A percentile compares a stretch with the other conserved stretches of the same genome.
phyloP scores from a whole-genome alignment of 1,140 invertebrate species.

The Lasioglossum albipes region DNA sequence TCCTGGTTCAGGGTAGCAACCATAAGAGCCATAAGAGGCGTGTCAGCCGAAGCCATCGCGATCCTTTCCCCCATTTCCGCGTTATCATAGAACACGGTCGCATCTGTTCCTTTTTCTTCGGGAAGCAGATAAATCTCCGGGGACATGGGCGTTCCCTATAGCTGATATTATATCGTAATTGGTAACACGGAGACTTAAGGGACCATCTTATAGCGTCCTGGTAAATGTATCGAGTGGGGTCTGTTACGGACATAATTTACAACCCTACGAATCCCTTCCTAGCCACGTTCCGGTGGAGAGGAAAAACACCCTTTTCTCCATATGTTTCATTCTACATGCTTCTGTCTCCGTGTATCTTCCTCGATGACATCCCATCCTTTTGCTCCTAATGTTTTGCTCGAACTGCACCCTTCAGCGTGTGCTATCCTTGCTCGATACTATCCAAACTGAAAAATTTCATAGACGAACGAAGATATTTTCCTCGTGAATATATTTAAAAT shows the following conservation, averaged over 20 bases:
- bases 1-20: too few relatives aligned
- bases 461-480: too few relatives aligned
- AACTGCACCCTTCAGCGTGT: not conserved
- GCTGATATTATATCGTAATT: conserved; percentile 4
- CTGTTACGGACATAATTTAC: conserved; percentile 74
- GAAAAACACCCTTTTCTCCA: not conserved
- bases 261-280: conserved; percentile 54
- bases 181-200: conserved; percentile 8
- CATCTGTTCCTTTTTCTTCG: not conserved
- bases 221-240: conserved; percentile 66
- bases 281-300: conserved; percentile 25
- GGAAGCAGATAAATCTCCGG: not conserved
- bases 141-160: not conserved
- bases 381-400: conserved; percentile 3
- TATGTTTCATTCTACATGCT: not conserved
- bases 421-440: too few relatives aligned
- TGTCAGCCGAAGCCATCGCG: not conserved
- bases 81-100: not conserved
- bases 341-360: not conserved
- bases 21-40: too few relatives aligned
- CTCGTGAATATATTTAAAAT: too few relatives aligned
- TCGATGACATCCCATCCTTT: not conserved
- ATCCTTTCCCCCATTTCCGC: too few relatives aligned
- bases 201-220: conserved; percentile 26
- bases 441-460: too few relatives aligned